Base-by-base conservation (phyloP, 2,888 invertebrate species). In the Galerucella nymphaeae region DNA sequence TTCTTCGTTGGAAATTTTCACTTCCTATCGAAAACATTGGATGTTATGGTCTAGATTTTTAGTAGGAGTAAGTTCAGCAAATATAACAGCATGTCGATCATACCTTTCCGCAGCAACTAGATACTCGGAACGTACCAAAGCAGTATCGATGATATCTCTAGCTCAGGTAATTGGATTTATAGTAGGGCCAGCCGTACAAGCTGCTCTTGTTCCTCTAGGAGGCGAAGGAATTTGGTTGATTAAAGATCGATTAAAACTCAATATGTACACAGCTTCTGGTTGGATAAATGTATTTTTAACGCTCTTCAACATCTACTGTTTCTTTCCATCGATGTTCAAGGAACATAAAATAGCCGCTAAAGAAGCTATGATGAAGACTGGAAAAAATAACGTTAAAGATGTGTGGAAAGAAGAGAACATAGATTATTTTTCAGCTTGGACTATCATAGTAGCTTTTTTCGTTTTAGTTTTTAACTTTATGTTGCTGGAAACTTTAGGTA, bases 81-180 rank as follows among this genome's bases (percentile, higher is more conserved):
- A 94, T 85, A 91, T 95, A 75, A 95, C 95, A 0, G 93, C 94
- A 48, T 94, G 94, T 75, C 90, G 96, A 30, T 93, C 95, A 13
- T 96, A 96, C 87, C 86, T 96, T 74, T 95, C 96, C 41, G 92
- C 94, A 50, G 95, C 96, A 9, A 96, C 96, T n/a, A 90, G 91
- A 79, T 85, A 93, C 50, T 87, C 89, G 62, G 96, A 96, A 87
- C 90, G 96, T 72, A 96, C 96, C 2, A 90, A 92, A 75, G 94
- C 94, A 1, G 94, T 96, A 63, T 94, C 95, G 0, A 93, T 92
- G 89, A 92, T 94, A 64, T 94, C 95, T 0, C 87, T 96, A 76
- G 94, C 94, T 53, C 96, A 96, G 88, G 94, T 95, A 50, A 87
- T 96, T 74, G 96, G 96, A 62, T 96, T 96, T 86, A 93, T 95